These are phyloP conservation scores for Xiphophorus couchianus DNA, from an alignment of 2,113 vertebrate species.

Conservation along the genomic window DNA sequence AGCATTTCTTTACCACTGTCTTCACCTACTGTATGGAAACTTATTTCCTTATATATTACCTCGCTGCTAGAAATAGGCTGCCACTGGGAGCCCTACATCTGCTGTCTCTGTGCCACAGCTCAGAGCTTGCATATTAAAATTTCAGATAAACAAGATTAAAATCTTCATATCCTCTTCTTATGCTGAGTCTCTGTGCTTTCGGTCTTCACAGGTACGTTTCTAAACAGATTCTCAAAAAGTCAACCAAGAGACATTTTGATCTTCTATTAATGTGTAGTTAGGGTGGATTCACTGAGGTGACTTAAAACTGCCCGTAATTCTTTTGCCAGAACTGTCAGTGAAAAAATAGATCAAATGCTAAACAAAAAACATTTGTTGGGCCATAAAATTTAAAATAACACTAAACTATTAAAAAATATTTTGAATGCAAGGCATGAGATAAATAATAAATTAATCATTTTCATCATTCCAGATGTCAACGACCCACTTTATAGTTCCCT, in stretches of 20 bases:
- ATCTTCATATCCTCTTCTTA: neutral
- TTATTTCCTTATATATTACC: constrained; percentile 4
- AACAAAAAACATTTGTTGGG: neutral
- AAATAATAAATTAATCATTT: neutral
- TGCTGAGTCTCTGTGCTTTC: neutral
- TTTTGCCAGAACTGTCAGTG: neutral
- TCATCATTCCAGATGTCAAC: neutral
- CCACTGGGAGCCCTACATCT: constrained; percentile 1
- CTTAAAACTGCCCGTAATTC: neutral
- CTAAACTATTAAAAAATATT: neutral
- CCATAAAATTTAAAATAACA: neutral
- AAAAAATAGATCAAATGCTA: neutral
- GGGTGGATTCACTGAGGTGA: neutral
- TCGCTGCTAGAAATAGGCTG: constrained; percentile 4
- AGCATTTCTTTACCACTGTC: constrained; percentile 6
- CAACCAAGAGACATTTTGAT: neutral
- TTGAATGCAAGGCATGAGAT: neutral
- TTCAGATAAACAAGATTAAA: neutral
- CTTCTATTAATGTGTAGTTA: neutral
- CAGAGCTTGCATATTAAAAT: neutral
- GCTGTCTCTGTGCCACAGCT: neutral
- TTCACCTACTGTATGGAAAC: neutral
- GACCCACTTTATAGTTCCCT: no score
- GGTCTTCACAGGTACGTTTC: neutral
- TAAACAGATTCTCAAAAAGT: neutral